Evolutionary conservation across 2,888 invertebrate genomes (phyloP), one percentile per base, ranked within the genome.

Genomic region (Drosophila neonasuta): DNA sequence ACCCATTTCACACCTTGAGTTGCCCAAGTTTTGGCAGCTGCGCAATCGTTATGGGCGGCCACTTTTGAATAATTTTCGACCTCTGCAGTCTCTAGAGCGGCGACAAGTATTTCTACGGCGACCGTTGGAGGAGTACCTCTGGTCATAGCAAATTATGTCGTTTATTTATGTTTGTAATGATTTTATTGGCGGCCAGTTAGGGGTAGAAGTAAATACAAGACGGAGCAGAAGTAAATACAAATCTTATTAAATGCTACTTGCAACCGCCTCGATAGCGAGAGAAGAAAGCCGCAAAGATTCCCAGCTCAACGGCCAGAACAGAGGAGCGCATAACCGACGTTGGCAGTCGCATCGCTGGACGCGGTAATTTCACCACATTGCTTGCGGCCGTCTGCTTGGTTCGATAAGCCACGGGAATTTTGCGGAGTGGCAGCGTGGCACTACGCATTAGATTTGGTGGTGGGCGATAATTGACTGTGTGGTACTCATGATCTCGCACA

Each of bases 1-100:
- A 32, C 91, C 92, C 0, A 91, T 94, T 63, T 85, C 89, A 0
- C 69, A 80, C 9, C 51, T 49, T 13, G 85, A 88, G 56, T 46
- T 89, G 46, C 80, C 80, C 1, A 88, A 87, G 62, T 89, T 89
- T 54, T 89, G 89, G 89, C 75, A 77, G 9, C 36, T 89, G 2
- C 68, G 71, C 3, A 82, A 89, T 59, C 68, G 71, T 2, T 55
- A 64, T 0, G 75, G 76, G 3, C 59, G 66, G 3, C 68, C 52
- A 0, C 58, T 88, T 30, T 24, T 74, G n/a, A 85, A 88, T 41
- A 89, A 86, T 36, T 80, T 80, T 44, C 71, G 89, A 34, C 88
- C 88, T 0, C 29, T 88, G 42, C 89, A 89, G 60, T 68, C 77
- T 2, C 13, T 69, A 5, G 80, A 81, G 3, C 59, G 65, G n/a